Evolutionary conservation across 1,140 invertebrate genomes (phyloP), one percentile per base, ranked within the genome.

Genomic region (Drosophila sproati): DNA sequence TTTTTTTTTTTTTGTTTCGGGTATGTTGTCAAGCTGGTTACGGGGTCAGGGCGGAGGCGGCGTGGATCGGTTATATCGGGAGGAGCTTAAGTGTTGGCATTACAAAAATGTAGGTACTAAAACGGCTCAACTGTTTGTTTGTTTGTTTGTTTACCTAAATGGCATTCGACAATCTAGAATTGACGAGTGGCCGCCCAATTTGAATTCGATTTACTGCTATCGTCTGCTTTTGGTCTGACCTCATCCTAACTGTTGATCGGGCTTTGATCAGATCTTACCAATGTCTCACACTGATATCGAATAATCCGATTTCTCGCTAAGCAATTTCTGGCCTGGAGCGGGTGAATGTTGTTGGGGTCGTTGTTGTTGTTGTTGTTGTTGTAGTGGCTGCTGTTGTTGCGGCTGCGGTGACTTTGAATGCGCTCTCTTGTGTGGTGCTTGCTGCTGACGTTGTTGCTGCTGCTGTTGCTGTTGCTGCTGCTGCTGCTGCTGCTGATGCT

Each of bases 391-490:
- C 70, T 91, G 87, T 64, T 91, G 90, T 54, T 91, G 91, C 54
- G 83, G 86, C 52, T 92, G 91, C 60, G 82, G 89, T 56, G 85
- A 88, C 56, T 88, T 88, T 60, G 85, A 88, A 72, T 89, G 80
- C 41, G 85, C 80, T 54, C 85, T 72, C 47, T 88, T 88, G 60
- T 82, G 76, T 73, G 82, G 91, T 63, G 74, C 74, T 70, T 78
- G 75, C 55, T 88, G 86, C 12, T 74, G 86, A 31, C 78, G 82
- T 12, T 82, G 81, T 12, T 83, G 91, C 64, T 85, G 61, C 6
- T 85, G 80, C 34, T 91, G 80, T 2, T 79, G 78, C 76, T 94
- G 94, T 59, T 94, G 94, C 28, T 81, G 77, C 5, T 88, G 89
- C 2, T 83, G 73, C 37, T 79, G 82, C 4, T 85, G 89, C 41